Evolutionary conservation across 2,113 vertebrate genomes (phyloP), one percentile per base, ranked within the genome.

Genomic region (Scophthalmus maximus): DNA sequence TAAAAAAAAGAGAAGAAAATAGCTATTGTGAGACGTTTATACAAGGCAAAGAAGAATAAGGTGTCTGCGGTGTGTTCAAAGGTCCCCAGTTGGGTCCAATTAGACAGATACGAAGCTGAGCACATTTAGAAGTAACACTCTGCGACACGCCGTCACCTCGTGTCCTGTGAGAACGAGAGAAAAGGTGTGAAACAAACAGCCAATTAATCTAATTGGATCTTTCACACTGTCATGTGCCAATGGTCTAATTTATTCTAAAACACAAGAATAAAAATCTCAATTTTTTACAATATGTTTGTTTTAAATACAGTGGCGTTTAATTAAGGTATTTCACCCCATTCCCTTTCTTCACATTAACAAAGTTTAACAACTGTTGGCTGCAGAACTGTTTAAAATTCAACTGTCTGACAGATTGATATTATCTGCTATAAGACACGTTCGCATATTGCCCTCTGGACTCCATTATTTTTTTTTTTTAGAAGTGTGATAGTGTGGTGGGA

Each of bases 201-300:
- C 69, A 85, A 79, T 85, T 82, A 67, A 61, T 78, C 69, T 88
- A 86, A 87, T 85, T 89, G 85, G 80, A 22, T 74, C 58, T 81
- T 76, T 83, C 73, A 67, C 59, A 29, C 42, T 57, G 68, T 51
- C 55, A 73, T 60, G 71, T 78, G 74, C 53, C 75, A 83, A 64
- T 29, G 2, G 27, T 8, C 17, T 53, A 55, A 79, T 72, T 73
- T 63, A 70, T 59, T 50, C 23, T 23, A 9, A 38, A 11, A 38
- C 11, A 38, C 36, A 12, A 38, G 36, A 38, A 11, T 8, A 32
- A 38, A 38, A 10, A 38, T 38, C 2, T 11, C 2, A 10, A 12
- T 38, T 3, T 38, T 6, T 9, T 38, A 7, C 6, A 15, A 40
- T 40, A 12, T 17, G 3, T 44, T 18, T 17, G 3, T 44, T 44